A percentile compares a stretch with the other conserved stretches of the same genome.
Conservation (phyloP, 2,888 invertebrate species). For the Ctena decussata region DNA sequence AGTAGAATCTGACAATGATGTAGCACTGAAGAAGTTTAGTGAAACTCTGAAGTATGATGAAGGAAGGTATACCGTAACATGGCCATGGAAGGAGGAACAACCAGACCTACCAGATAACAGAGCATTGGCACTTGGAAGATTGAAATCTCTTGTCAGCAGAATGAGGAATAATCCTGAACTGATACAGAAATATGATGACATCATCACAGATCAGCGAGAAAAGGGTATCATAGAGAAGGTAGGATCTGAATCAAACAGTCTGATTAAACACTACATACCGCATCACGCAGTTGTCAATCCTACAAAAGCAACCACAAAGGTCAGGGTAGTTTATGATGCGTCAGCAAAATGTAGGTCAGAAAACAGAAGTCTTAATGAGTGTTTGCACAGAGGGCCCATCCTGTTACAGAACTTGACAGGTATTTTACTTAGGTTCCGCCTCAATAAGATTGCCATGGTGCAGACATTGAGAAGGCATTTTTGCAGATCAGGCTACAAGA, state of each 20-base stretch:
- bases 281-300: conserved; percentile 36
- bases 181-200: conserved; percentile 12
- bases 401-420: conserved; percentile 32
- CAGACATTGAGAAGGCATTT: conserved; percentile 31
- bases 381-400: conserved; percentile 31
- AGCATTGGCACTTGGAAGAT: conserved; percentile 24
- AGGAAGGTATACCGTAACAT: conserved; percentile 23
- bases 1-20: conserved; percentile 1
- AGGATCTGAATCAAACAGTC: neutral
- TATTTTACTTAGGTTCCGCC: conserved; percentile 32
- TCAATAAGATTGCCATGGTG: conserved; percentile 20
- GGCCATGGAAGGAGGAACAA: conserved; percentile 43
- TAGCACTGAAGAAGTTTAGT: conserved; percentile 14
- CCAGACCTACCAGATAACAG: conserved; percentile 23
- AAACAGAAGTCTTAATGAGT: conserved; percentile 44
- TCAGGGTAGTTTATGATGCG: conserved; percentile 27
- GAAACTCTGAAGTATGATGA: conserved; percentile 30
- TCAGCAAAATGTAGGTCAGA: conserved; percentile 15
- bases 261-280: conserved; percentile 29
- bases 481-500: conserved; percentile 21
- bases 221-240: conserved; percentile 46
- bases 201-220: conserved; percentile 28
- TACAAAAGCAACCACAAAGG: conserved; percentile 21
- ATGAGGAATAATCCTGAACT: conserved; percentile 19
- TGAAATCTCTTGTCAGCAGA: conserved; percentile 25